Evolutionary conservation across 2,888 invertebrate species (phyloP), one percentile per base, ranked within the genome.

Genomic region (Rhagonycha fulva): DNA sequence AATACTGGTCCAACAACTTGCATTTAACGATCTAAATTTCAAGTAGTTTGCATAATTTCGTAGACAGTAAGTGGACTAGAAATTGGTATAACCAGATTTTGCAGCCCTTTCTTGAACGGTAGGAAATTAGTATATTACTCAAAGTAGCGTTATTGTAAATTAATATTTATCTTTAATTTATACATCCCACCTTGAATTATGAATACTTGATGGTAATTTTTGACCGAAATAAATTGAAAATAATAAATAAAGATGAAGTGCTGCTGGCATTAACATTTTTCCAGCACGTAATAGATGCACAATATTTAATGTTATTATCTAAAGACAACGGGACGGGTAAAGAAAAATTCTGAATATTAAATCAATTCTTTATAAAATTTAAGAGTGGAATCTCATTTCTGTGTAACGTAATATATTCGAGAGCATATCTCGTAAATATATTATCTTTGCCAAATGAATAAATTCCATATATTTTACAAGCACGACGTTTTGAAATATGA

Each of bases 401-500:
- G 26, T 66, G 24, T 62, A 77, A 72, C 30, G 74, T 78, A 80
- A 80, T 80, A 80, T 78, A 80, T 80, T 80, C 75, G 70, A 73
- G 74, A 74, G 75, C 79, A 76, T 78, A 78, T 80, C 79, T 78
- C 77, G 78, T 80, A 80, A 79, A 80, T 78, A 78, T 77, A 80
- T 80, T 80, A 80, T 80, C 78, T 77, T 76, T 78, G 67, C 76
- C 66, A 78, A 80, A 78, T 78, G 77, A 78, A 66, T 66, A 66
- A 66, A 78, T 77, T 75, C 71, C 72, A 77, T 74, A 78, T 77
- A 76, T 78, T 71, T 61, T 61, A 75, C 74, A 80, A 79, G 80
- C 81, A 82, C 79, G 82, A 82, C 83, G 81, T 82, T 82, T 81
- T 84, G 84, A 84, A 82, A 84, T 82, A 84, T 84, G 83, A 83